phyloP scores from a whole-genome alignment of 2,797 vertebrate species.

The Schizopygopsis malacanthus region DNA sequence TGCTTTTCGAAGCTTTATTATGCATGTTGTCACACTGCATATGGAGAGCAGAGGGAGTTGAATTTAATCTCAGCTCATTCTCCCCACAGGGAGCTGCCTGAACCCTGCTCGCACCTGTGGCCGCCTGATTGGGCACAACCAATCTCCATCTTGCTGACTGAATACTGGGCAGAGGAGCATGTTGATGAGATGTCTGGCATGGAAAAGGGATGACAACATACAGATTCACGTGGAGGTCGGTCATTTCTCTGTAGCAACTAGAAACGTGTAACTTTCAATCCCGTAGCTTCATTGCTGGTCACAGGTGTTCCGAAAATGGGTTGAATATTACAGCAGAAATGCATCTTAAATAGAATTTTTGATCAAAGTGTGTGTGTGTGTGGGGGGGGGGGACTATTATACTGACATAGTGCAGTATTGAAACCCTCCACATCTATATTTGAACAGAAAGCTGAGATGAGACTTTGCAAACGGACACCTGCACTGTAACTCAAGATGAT shows the following conservation, averaged over 20 bases:
- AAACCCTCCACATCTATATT: constrained; percentile 24
- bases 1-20: constrained; percentile 35
- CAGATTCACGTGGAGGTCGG: constrained; percentile 10
- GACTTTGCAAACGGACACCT: constrained; percentile 4
- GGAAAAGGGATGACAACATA: constrained; percentile 10
- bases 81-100: constrained; percentile 32
- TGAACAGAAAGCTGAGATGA: not conserved
- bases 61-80: constrained; percentile 29
- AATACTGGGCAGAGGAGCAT: constrained; percentile 28
- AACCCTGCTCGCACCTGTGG: constrained; percentile 45
- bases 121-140: constrained; percentile 19
- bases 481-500: constrained; percentile 2
- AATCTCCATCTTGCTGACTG: constrained; percentile 2
- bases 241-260: not conserved
- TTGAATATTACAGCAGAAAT: not conserved
- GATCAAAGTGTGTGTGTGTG: not conserved
- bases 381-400: too few relatives aligned
- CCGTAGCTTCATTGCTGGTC: not conserved
- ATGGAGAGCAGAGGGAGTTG: constrained; percentile 35
- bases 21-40: constrained; percentile 26
- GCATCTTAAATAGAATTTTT: not conserved
- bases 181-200: constrained; percentile 16
- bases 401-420: not conserved
- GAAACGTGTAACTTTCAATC: not conserved
- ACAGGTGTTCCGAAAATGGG: not conserved